Conservation (phyloP, 2,888 invertebrate genomes). For the Loripinus fragilis region DNA sequence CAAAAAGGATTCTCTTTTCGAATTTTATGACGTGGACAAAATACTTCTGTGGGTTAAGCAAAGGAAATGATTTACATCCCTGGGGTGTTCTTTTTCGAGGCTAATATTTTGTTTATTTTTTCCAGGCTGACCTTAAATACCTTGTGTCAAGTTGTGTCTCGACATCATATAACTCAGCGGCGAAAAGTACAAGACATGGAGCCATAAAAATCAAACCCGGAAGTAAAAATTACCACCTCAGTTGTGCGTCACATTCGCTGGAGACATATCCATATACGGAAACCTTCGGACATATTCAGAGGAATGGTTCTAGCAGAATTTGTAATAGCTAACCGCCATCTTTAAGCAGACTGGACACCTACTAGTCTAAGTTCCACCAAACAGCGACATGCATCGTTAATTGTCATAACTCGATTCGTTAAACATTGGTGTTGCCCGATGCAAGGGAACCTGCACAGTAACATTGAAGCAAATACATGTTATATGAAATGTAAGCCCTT, state of each 20-base stretch:
- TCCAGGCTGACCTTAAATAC: conserved; percentile 61
- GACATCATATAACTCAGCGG: neutral
- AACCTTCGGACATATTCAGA: neutral
- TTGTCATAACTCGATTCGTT: too few relatives aligned
- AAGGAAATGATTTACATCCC: neutral
- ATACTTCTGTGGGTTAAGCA: too few relatives aligned
- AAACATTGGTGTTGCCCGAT: too few relatives aligned
- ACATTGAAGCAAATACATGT: too few relatives aligned
- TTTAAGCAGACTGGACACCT: neutral
- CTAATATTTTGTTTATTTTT: conserved; percentile 20
- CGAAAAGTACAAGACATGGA: conserved; percentile 45
- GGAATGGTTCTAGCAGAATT: neutral
- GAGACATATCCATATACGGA: neutral
- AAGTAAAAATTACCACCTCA: neutral
- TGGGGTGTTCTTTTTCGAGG: too few relatives aligned
- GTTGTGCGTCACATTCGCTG: neutral
- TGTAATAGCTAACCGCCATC: neutral
- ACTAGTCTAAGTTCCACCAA: too few relatives aligned
- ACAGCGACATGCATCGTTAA: too few relatives aligned
- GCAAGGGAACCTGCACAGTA: too few relatives aligned
- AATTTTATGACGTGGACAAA: too few relatives aligned
- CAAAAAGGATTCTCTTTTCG: too few relatives aligned
- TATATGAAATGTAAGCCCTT: too few relatives aligned
- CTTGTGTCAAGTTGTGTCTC: conserved; percentile 45
- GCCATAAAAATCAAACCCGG: conserved; percentile 42